Base-by-base conservation (phyloP, 2,888 invertebrate species). In the Dichetophora obliterata region DNA sequence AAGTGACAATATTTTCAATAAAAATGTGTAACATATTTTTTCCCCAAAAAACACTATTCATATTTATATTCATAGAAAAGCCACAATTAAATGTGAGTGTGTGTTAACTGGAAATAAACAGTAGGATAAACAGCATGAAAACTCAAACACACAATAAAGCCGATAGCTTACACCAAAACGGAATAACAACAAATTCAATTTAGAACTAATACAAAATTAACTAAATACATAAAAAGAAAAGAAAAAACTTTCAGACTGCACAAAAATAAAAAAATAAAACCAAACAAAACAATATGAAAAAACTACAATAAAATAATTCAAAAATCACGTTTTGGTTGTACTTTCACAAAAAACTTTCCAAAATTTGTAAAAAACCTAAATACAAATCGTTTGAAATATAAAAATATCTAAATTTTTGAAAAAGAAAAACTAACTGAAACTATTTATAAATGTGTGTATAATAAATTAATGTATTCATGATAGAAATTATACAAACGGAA, bases 231-330 rank as follows among this genome's bases (percentile, higher is more conserved):
- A 22, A 57, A 66, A 57, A 37, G 0, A 31, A 57, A 82, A 77
- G 76, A 11, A 80, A 81, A 82, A 84, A 83, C 71, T 75, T 85
- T 83, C 84, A 85, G 85, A 85, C 85, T 85, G 85, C 85, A 85
- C 77, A 50, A 5, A 69, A 69, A 14, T 16, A 48, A 24, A 19
- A 43, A 48, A 68, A 54, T 0, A 22, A 31, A 52, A 54, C 16
- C 11, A 48, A 61, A 57, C 5, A 54, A 57, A n/a, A 34, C n/a
- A 69, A 27, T 37, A 31, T 43, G 11, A 66, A 66, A 48, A 65
- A 65, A 63, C 22, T 5, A 5, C 27, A 63, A 63, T 31, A 31
- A 27, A 63, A 19, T 14, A 8, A 50, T 34, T 22, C 16, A 50
- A 68, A 68, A 48, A 50, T 50, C 14, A 50, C 34, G 19, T 34